Evolutionary conservation across 2,888 invertebrate species (phyloP).

Genomic region (Aporophyla nigra): DNA sequence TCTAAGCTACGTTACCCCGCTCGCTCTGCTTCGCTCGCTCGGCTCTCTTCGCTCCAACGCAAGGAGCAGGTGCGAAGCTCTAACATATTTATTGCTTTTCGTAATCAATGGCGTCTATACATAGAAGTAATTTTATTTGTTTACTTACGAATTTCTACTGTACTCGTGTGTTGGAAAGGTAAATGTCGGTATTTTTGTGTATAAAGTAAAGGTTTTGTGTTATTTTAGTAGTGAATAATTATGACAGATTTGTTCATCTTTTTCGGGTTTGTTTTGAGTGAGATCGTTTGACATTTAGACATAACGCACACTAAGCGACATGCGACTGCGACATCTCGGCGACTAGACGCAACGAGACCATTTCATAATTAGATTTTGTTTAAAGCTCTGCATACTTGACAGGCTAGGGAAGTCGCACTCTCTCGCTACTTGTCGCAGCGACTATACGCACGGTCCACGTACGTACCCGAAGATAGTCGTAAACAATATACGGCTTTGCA

Average conservation of each 20-base stretch:
- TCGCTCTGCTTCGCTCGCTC: constrained; percentile 34
- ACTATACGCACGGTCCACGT: background rate
- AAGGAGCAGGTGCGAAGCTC: constrained; percentile 53
- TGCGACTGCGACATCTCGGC: background rate
- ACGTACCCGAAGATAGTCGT: background rate
- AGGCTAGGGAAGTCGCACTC: background rate
- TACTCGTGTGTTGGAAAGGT: constrained; percentile 1
- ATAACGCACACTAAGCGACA: background rate
- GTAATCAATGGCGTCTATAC: constrained; percentile 56
- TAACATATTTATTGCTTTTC: constrained; percentile 60
- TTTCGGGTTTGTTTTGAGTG: background rate
- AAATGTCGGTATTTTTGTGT: constrained; percentile 28
- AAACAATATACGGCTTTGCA: background rate
- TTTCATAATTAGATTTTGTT: background rate
- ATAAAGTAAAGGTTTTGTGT: background rate
- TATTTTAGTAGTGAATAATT: constrained; percentile 6
- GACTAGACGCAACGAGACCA: background rate
- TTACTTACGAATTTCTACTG: constrained; percentile 23
- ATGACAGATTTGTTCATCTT: background rate
- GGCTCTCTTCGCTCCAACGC: constrained; percentile 18
- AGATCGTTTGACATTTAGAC: background rate
- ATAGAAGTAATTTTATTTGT: constrained; percentile 52
- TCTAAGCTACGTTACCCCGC: constrained; percentile 24
- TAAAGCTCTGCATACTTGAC: background rate
- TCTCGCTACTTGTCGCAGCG: background rate